Base-by-base conservation (phyloP, 2,113 vertebrate species). In the Sinocyclocheilus maitianheensis region DNA sequence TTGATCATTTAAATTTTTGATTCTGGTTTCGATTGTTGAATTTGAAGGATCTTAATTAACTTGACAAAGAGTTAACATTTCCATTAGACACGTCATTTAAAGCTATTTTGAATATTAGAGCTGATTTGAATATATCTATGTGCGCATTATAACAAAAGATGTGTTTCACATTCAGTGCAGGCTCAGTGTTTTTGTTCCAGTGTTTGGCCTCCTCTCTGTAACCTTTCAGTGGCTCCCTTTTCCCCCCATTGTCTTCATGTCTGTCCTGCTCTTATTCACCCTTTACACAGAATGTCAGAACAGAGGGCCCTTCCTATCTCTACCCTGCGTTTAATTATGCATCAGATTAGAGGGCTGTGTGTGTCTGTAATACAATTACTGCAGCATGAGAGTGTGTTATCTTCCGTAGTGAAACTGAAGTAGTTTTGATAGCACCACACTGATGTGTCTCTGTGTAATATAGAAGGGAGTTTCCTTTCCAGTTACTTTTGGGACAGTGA, bases 311-410 rank as follows among this genome's bases (percentile, higher is more conserved):
- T 71, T 84, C 77, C 51, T 77, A 81, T 86, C 85, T 86, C 76
- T 74, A 86, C 60, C 72, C 77, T 60, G 67, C 85, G n/a, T 76
- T 88, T 88, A 88, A 88, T 88, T 86, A 88, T 84, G 75, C 58
- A 86, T 83, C 69, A 84, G 46, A 81, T 77, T 77, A 55, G 75
- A 34, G 74, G 14, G 22, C 43, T 84, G 62, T 78, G 24, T 78
- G 51, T 77, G 72, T 81, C 60, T 58, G 78, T 82, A 75, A 67
- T 53, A 60, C 74, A 71, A 82, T 85, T 77, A 82, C 48, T 77
- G 16, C 74, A 40, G 37, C 55, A 65, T 67, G 55, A 51, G 46
- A 67, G 77, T 84, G 40, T 85, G 67, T 84, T 58, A 83, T 74
- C 75, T 84, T 89, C 69, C 26, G 51, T 81, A 84, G 67, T 88